Evolutionary conservation across 2,113 vertebrate genomes (phyloP).

Genomic region (Nyctereutes procyonoides): DNA sequence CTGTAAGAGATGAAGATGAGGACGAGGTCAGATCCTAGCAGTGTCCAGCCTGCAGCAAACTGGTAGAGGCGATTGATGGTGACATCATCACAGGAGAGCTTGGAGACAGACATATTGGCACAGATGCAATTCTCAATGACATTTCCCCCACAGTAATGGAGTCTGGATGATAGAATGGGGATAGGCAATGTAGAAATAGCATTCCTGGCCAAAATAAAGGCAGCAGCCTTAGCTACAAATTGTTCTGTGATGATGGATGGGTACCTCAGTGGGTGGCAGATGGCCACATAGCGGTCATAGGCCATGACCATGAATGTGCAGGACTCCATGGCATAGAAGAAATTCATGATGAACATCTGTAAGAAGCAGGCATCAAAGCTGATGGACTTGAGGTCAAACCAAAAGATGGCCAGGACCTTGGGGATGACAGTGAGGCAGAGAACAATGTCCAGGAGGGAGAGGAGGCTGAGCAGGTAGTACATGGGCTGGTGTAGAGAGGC

Average conservation of each 20-base stretch:
- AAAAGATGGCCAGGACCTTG: conserved; percentile 37
- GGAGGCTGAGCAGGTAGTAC: conserved; percentile 50
- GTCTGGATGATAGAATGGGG: conserved; percentile 51
- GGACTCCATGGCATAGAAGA: conserved; percentile 19
- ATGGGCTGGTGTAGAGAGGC: conserved; percentile 16
- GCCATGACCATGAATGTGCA: conserved; percentile 50
- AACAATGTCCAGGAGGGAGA: conserved; percentile 19
- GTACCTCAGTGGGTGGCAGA: neutral
- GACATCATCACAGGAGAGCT: conserved; percentile 50
- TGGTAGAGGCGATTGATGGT: conserved; percentile 54
- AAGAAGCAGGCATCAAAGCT: conserved; percentile 32
- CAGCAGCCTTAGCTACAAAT: neutral
- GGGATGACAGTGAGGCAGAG: conserved; percentile 1
- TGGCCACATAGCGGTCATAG: neutral
- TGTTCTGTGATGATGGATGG: neutral
- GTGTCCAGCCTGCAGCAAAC: conserved; percentile 32
- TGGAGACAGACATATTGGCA: conserved; percentile 65
- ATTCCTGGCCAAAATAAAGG: neutral
- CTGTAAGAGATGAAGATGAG: conserved; percentile 72
- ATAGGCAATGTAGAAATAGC: neutral
- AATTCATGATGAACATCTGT: conserved; percentile 46
- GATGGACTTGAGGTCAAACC: conserved; percentile 43
- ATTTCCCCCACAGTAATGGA: conserved; percentile 54
- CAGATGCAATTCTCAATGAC: conserved; percentile 72
- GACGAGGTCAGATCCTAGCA: conserved; percentile 61